A percentile compares a stretch with the other conserved stretches of the same genome.
Conservation (phyloP, 1,140 invertebrate genomes). For the Portunus trituberculatus region DNA sequence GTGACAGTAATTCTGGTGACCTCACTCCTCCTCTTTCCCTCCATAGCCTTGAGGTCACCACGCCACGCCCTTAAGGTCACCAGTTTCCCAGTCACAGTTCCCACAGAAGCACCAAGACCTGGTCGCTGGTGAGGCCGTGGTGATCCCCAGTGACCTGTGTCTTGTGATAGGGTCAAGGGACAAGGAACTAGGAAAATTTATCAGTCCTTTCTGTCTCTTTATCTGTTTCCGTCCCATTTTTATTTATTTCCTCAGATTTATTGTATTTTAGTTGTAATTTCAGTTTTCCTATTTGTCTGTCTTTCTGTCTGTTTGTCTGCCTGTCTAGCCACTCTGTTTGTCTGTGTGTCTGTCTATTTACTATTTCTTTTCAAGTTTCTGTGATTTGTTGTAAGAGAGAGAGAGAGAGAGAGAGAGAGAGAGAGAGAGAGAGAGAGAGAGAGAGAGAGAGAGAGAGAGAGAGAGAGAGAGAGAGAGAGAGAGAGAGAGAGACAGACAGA, state of each 20-base stretch:
- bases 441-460: background rate
- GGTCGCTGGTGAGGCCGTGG: no score
- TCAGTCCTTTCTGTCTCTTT: background rate
- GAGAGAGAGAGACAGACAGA: background rate
- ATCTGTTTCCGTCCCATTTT: background rate
- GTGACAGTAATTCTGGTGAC: background rate
- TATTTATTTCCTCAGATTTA: background rate
- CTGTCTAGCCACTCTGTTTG: no score
- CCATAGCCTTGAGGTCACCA: background rate
- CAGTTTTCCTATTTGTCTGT: background rate
- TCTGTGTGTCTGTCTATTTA: background rate
- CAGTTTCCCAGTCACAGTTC: background rate
- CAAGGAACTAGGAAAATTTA: background rate
- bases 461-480: background rate
- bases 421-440: background rate
- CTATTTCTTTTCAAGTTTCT: background rate
- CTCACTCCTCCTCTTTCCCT: background rate
- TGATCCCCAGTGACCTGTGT: no score
- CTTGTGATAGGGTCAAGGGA: no score
- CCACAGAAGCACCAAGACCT: background rate
- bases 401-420: conserved; percentile 2
- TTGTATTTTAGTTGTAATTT: no score
- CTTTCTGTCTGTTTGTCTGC: background rate
- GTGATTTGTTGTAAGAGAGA: background rate
- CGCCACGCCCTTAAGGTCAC: background rate